A percentile compares a stretch with the other conserved stretches of the same genome.
phyloP scores from a whole-genome alignment of 2,888 invertebrate genomes.

The Catocala sponsa region DNA sequence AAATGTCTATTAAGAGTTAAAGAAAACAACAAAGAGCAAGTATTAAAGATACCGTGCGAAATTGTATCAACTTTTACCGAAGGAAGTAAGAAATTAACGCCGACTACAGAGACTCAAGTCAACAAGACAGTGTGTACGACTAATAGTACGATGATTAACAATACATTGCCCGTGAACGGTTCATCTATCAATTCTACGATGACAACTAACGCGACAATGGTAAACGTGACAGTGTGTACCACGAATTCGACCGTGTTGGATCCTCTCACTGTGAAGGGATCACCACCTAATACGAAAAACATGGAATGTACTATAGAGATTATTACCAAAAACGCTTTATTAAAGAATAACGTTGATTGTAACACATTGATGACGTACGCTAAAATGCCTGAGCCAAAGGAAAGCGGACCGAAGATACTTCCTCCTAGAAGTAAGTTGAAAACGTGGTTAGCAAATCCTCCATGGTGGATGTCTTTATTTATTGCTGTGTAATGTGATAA shows the following conservation, averaged over 20 bases:
- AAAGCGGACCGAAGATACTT: slow-evolving; percentile 43
- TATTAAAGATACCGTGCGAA: slow-evolving; percentile 78
- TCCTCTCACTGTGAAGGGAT: slow-evolving; percentile 70
- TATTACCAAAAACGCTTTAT: slow-evolving; percentile 59
- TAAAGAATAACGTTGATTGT: slow-evolving; percentile 71
- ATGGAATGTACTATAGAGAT: slow-evolving; percentile 77
- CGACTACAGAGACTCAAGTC: slow-evolving; percentile 46
- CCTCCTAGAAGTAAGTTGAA: slow-evolving; percentile 72
- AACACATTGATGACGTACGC: slow-evolving; percentile 68
- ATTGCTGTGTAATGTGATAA: slow-evolving; percentile 64
- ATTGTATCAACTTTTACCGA: slow-evolving; percentile 81
- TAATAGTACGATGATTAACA: slow-evolving; percentile 61
- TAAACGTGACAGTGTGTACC: slow-evolving; percentile 62
- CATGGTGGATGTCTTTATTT: slow-evolving; percentile 81
- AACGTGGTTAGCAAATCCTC: slow-evolving; percentile 74
- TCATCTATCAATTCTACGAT: slow-evolving; percentile 27
- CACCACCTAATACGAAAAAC: slow-evolving; percentile 57
- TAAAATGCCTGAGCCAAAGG: slow-evolving; percentile 71
- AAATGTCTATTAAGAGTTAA: slow-evolving; percentile 71
- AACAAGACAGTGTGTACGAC: slow-evolving; percentile 70
- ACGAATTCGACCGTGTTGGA: slow-evolving; percentile 62
- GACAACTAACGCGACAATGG: slow-evolving; percentile 46
- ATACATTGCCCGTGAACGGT: slow-evolving; percentile 27
- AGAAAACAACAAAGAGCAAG: slow-evolving; percentile 66
- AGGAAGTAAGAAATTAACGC: slow-evolving; percentile 59